Base-by-base conservation (phyloP, 1,140 invertebrate species). In the Coptotermes formosanus region DNA sequence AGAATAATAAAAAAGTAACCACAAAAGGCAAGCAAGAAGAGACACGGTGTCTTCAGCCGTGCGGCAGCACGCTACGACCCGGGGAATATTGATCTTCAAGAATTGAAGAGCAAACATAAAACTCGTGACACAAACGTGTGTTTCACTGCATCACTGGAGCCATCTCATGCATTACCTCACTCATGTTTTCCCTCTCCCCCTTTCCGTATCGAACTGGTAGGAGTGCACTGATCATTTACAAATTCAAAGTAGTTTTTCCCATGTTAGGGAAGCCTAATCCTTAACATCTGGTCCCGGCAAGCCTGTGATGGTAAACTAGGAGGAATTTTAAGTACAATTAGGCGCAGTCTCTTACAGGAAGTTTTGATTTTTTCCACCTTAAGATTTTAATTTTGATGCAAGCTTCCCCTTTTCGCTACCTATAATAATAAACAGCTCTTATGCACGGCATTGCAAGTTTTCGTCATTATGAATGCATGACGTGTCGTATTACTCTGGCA, bases 71-170 rank as follows among this genome's bases (percentile, higher is more conserved):
- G 64, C 64, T 16, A 75, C 64, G 14, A 25, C 64, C 64, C 64
- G 25, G 64, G 64, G 14, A 75, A 75, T 75, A 75, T 75, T 16
- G 64, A 75, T 75, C 64, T 30, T 75, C 25, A 55, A 55, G 52
- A 55, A 55, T 4, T 16, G 25, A 75, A 75, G n/a, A 30, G 64
- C 64, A 75, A 75, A 75, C 25, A 14, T n/a, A 75, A 75, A 30
- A 75, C 64, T 75, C n/a, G 64, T 75, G 64, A 75, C 64, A 75
- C 25, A 30, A 75, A 75, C 64, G 64, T n/a, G 64, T 75, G n/a
- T 75, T 75, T 75, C n/a, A 75, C n/a, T 75, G 64, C 64, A 23
- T 19, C 59, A 19, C 59, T 19, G 59, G 59, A 64, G 59, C 25
- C 59, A 64, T 64, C 59, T 64, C 59, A 19, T n/a, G 19, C 9